phyloP scores from a whole-genome alignment of 2,113 vertebrate species.

The Butastur rufipennis region DNA sequence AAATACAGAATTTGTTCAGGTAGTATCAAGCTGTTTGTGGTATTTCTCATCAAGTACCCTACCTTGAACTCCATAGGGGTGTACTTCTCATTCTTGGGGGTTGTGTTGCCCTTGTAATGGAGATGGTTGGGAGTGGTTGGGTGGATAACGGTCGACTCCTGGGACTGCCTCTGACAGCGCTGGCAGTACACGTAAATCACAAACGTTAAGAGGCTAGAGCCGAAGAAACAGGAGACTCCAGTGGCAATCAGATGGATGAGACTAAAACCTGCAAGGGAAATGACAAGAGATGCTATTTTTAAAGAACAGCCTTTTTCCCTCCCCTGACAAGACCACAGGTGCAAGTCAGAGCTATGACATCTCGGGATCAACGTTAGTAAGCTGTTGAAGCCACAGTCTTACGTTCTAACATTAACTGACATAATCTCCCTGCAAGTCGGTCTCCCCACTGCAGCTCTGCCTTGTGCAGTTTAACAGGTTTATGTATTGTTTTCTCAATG shows the following conservation, averaged over 20 bases:
- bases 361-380: constrained; percentile 1
- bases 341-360: constrained; percentile 29
- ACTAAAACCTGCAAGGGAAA: constrained; percentile 82
- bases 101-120: constrained; percentile 95
- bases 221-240: constrained; percentile 93
- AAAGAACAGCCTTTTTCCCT: background rate
- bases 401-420: constrained; percentile 19
- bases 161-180: constrained; percentile 91
- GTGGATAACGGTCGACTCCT: constrained; percentile 94
- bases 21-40: background rate
- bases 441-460: constrained; percentile 32
- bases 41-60: constrained; percentile 1
- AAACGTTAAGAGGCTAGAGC: constrained; percentile 93
- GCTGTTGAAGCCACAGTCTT: constrained; percentile 26
- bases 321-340: constrained; percentile 26
- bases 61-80: constrained; percentile 99
- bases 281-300: constrained; percentile 11
- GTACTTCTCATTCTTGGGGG: constrained; percentile 98
- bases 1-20: background rate
- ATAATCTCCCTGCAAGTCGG: constrained; percentile 23
- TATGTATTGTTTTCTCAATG: constrained; percentile 41
- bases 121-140: constrained; percentile 97
- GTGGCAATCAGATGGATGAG: constrained; percentile 95
- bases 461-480: constrained; percentile 51
- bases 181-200: constrained; percentile 93